Base-by-base conservation (phyloP, 2,113 vertebrate genomes). In the Sander lucioperca region DNA sequence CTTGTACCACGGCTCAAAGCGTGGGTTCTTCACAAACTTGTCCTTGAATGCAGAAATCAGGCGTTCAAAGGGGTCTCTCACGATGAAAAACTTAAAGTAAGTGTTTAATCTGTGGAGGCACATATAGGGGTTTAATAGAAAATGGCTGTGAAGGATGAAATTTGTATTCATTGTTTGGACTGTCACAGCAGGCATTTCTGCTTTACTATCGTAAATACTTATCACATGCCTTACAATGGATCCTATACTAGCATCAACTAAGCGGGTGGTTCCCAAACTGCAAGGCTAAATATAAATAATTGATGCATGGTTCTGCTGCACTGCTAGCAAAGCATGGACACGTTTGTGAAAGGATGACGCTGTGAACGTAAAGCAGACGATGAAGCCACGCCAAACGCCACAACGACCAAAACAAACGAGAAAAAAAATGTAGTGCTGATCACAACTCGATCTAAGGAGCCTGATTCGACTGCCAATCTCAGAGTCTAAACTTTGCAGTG, bases 11-110 rank as follows among this genome's bases (percentile, higher is more conserved):
- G 98, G 98, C 82, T 99, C 98, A 5, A 97, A 99, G 10, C 98
- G 97, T 2, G 98, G 98, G 72, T 99, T 99, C 86, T 97, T 96
- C 80, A 99, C 94, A 86, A 99, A 99, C 89, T 99, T 99, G 93
- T 99, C 98, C 89, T 99, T 99, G 93, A 99, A 99, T 0, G 98
- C 98, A 53, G 98, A 99, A 83, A 99, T 98, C 5, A 99, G 96
- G 23, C 98, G 97, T 90, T 99, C 98, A 11, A 99, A 99, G 5
- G 98, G 98, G 90, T 99, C 98, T 91, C 98, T 94, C 69, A 99
- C 98, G 2, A 99, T 99, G 87, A 99, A 96, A 92, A 99, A 99
- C 93, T 99, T 99, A 88, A 99, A 99, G 94, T 99, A 99, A 1
- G 96, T 95, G 91, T 93, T 96, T 87, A 99, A 92, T 76, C 98